Conservation (phyloP, 2,797 vertebrate species). For the Strix occidentalis region DNA sequence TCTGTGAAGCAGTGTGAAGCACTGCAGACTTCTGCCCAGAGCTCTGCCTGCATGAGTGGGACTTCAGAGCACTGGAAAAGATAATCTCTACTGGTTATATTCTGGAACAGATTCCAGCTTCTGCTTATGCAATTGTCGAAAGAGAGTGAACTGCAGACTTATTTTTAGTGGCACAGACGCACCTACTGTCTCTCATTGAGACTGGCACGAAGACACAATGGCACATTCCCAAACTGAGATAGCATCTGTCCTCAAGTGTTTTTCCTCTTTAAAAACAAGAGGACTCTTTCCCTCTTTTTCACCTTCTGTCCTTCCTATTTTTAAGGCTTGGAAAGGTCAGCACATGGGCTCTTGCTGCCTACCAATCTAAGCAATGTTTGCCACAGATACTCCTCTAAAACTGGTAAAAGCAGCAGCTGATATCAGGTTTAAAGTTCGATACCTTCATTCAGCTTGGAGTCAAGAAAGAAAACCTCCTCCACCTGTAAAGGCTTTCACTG, state of each 20-base stretch:
- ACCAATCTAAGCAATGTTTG: background rate
- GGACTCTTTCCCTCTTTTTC: background rate
- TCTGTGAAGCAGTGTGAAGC: background rate
- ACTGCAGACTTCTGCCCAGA: background rate
- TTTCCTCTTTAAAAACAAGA: background rate
- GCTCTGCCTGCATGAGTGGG: background rate
- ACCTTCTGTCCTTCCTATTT: background rate
- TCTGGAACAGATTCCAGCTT: background rate
- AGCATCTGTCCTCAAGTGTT: background rate
- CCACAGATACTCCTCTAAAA: background rate
- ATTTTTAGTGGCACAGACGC: constrained; percentile 2
- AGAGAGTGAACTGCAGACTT: background rate
- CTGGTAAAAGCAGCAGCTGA: background rate
- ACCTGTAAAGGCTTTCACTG: background rate
- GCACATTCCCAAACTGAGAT: background rate
- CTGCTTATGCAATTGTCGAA: background rate
- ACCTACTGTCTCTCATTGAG: background rate
- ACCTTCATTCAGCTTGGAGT: background rate
- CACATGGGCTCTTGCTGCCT: background rate
- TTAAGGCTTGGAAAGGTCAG: background rate
- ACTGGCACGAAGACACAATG: background rate
- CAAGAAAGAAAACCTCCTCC: background rate
- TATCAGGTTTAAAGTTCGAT: background rate
- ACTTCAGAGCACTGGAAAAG: background rate
- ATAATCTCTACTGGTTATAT: background rate